Base-by-base conservation (phyloP, 1,140 invertebrate genomes). In the Nymphalis io region DNA sequence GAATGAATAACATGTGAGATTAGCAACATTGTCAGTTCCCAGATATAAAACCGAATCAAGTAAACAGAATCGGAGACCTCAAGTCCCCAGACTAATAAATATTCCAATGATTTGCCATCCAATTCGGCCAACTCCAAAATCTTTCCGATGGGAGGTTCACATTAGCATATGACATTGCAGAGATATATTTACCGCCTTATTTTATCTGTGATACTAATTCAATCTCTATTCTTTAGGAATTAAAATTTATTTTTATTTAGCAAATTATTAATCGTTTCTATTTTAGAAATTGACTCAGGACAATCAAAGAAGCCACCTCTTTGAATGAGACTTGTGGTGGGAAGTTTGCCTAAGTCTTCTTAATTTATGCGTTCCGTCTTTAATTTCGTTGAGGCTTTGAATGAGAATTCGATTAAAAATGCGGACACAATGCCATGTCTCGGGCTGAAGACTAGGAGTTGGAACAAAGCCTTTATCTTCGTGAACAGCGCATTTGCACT, bases 311-410 rank as follows among this genome's bases (percentile, higher is more conserved):
- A 53, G 53, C 42, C 55, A 74, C 67, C 76, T 76, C 81, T 80
- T 79, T 81, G 68, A 84, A 85, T 74, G 46, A 51, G 60, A 21
- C 51, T 81, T 76, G 70, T 68, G 68, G 70, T 72, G 60, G 75
- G 78, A 85, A 88, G 80, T 88, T 88, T 80, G 78, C 64, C 77
- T 81, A 78, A 80, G 80, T 81, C 79, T 57, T 74, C 77, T 85
- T 88, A 88, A 88, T 88, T 88, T 86, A 88, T 88, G 80, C 82
- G 78, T 81, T 76, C 74, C 81, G 72, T 75, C 77, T 83, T 86
- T 84, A 86, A 86, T 86, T 87, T 84, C 73, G 80, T 83, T 79
- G 74, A 62, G 68, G 51, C 46, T 68, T 61, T 69, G 66, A 77
- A 79, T 78, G 73, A 53, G 78, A 78, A 85, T 85, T 83, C 78